Evolutionary conservation across 2,888 invertebrate genomes (phyloP).

Genomic region (Eupithecia abbreviata): DNA sequence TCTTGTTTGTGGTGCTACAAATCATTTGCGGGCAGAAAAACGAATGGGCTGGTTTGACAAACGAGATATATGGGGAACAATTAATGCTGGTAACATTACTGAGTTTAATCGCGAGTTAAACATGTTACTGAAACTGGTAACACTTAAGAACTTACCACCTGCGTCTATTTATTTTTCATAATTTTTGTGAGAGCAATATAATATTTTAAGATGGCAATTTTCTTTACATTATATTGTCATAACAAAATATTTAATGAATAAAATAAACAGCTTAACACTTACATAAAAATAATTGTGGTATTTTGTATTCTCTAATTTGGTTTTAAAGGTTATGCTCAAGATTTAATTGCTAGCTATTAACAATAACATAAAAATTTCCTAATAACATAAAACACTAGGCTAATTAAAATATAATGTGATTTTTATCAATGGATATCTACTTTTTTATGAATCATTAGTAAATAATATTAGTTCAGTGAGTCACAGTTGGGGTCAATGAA

Average conservation of each 20-base stretch:
- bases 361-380: conserved; percentile 7
- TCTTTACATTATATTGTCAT: neutral
- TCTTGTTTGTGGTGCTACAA: conserved; percentile 40
- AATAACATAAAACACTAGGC: neutral
- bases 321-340: conserved; percentile 5
- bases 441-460: conserved; percentile 25
- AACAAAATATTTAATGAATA: neutral
- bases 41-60: conserved; percentile 38
- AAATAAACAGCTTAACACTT: neutral
- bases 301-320: conserved; percentile 2
- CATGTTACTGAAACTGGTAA: conserved; percentile 14
- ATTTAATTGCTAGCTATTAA: conserved; percentile 23
- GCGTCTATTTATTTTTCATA: neutral
- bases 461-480: conserved; percentile 13
- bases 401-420: conserved; percentile 29
- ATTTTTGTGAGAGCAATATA: neutral
- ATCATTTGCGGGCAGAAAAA: conserved; percentile 41
- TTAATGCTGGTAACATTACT: conserved; percentile 35
- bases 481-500: conserved; percentile 4
- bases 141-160: neutral
- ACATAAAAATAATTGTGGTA: neutral
- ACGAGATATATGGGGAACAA: conserved; percentile 41
- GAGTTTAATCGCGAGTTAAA: conserved; percentile 12
- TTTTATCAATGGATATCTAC: conserved; percentile 12
- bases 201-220: neutral